A percentile compares a stretch with the other conserved stretches of the same genome.
These are phyloP conservation scores for Spicauda simplicius DNA, from an alignment of 2,888 invertebrate genomes.

Conservation along the genomic window DNA sequence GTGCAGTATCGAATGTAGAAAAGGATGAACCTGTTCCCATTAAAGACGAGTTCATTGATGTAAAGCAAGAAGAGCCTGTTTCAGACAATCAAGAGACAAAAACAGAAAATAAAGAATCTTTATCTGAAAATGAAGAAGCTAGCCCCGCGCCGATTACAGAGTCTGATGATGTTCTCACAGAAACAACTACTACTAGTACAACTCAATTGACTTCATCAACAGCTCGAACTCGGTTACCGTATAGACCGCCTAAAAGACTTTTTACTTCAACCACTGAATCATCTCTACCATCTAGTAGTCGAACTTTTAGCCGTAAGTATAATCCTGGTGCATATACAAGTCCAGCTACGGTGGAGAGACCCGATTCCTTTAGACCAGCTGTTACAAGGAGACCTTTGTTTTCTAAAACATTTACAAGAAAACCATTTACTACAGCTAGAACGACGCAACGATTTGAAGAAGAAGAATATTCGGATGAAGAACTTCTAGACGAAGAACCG, in stretches of 20 bases:
- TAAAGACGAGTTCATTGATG: constrained; percentile 5
- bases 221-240: constrained; percentile 66
- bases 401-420: constrained; percentile 67
- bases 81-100: constrained; percentile 9
- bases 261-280: constrained; percentile 76
- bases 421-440: constrained; percentile 70
- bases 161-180: constrained; percentile 34
- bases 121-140: constrained; percentile 13
- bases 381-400: constrained; percentile 68
- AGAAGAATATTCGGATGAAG: constrained; percentile 70
- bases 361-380: constrained; percentile 58
- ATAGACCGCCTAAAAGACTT: constrained; percentile 69
- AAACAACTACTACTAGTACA: constrained; percentile 63
- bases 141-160: constrained; percentile 9
- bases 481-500: constrained; percentile 64
- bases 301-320: constrained; percentile 78
- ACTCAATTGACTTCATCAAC: constrained; percentile 57
- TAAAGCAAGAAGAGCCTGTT: constrained; percentile 2
- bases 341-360: constrained; percentile 67
- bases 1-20: constrained; percentile 8
- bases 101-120: constrained; percentile 3
- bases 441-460: constrained; percentile 69
- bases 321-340: constrained; percentile 78
- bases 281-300: constrained; percentile 64
- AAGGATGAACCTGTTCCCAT: not conserved